Conservation (phyloP, 2,797 vertebrate genomes). For the Aeoliscus strigatus region DNA sequence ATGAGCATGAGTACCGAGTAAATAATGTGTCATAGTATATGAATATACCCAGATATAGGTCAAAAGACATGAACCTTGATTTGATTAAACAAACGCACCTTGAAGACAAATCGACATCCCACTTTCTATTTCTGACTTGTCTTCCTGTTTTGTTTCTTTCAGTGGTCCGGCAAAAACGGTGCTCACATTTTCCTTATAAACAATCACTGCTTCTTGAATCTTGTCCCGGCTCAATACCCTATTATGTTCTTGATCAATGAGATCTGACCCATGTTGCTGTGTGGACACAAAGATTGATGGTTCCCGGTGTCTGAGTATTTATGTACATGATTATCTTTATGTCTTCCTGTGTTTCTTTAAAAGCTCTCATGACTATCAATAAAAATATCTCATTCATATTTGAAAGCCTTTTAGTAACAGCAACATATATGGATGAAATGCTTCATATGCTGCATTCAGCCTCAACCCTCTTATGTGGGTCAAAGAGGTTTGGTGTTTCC, state of each 20-base stretch:
- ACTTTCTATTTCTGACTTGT: too few relatives aligned
- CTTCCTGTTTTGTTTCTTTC: too few relatives aligned
- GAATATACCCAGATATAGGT: too few relatives aligned
- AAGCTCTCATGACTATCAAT: neutral
- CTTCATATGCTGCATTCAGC: neutral
- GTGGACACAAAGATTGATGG: conserved; percentile 32
- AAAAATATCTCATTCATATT: conserved; percentile 2
- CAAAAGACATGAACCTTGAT: neutral
- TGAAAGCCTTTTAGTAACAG: neutral
- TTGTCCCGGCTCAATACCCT: conserved; percentile 47
- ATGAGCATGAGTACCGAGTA: neutral
- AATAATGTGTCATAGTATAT: neutral
- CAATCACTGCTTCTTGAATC: conserved; percentile 53
- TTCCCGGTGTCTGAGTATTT: conserved; percentile 12
- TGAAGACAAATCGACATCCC: too few relatives aligned
- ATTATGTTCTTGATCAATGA: conserved; percentile 58
- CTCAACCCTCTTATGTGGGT: neutral
- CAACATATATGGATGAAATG: neutral
- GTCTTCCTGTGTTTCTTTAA: neutral
- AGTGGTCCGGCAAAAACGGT: too few relatives aligned
- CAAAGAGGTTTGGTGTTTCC: neutral
- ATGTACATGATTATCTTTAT: neutral
- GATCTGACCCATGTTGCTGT: conserved; percentile 26
- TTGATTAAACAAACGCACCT: too few relatives aligned
- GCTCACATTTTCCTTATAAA: conserved; percentile 49